These are phyloP conservation scores for Rhodeus uyekii DNA, from an alignment of 2,797 vertebrate species.

Conservation along the genomic window DNA sequence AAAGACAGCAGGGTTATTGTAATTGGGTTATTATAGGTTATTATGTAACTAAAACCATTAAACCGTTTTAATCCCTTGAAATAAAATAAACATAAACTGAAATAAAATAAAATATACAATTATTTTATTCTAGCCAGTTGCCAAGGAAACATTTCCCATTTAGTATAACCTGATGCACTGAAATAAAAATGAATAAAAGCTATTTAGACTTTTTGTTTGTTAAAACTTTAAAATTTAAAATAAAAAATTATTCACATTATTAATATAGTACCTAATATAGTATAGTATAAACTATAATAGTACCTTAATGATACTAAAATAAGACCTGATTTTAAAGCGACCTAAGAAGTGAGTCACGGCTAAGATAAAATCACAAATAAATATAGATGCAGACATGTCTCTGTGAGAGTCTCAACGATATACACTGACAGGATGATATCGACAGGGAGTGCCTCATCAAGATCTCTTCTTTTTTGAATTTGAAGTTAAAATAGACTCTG, in stretches of 20 bases:
- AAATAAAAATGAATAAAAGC: not conserved
- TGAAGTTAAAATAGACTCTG: conserved; percentile 49
- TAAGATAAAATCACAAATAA: conserved; percentile 12
- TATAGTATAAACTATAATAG: not conserved
- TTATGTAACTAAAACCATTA: not conserved
- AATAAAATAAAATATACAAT: not conserved
- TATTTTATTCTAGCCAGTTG: not conserved
- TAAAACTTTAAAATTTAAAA: not conserved
- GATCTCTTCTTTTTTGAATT: conserved; percentile 27
- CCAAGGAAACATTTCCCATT: not conserved
- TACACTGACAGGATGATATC: conserved; percentile 7
- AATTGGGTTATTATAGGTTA: no score
- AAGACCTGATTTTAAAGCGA: not conserved
- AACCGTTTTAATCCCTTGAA: not conserved
- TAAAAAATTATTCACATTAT: not conserved
- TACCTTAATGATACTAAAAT: not conserved
- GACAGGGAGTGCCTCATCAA: conserved; percentile 29
- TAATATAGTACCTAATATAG: no score
- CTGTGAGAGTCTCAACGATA: not conserved
- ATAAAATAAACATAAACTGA: not conserved
- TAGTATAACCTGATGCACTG: not conserved
- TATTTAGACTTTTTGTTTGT: no score
- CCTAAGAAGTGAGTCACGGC: not conserved
- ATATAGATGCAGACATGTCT: conserved; percentile 6
- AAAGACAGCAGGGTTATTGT: not conserved